Evolutionary conservation across 2,797 vertebrate genomes (phyloP).

Genomic region (Bryconaethiops microstoma): DNA sequence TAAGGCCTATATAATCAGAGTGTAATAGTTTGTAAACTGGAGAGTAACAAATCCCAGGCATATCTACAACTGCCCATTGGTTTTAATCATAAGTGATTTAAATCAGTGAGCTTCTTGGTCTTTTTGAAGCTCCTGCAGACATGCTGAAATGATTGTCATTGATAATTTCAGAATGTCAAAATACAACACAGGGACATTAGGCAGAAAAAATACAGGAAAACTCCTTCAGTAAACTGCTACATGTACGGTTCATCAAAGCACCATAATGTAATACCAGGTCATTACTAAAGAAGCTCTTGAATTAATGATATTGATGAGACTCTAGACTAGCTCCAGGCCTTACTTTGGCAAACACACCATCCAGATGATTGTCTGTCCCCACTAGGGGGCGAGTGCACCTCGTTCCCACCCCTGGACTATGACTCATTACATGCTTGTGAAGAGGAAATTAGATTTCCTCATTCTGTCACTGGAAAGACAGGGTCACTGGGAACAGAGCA

Average conservation of each 20-base stretch:
- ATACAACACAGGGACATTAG: not conserved
- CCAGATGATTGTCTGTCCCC: conserved; percentile 21
- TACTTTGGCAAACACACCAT: conserved; percentile 10
- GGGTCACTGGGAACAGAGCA: conserved; percentile 44
- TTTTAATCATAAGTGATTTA: not conserved
- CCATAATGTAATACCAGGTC: conserved; percentile 14
- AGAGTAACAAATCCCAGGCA: no score
- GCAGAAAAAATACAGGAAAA: not conserved
- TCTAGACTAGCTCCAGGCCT: conserved; percentile 1
- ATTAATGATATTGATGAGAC: conserved; percentile 4
- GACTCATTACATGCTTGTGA: conserved; percentile 47
- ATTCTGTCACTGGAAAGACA: conserved; percentile 54
- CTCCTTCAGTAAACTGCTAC: conserved; percentile 8
- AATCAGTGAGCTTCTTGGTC: not conserved
- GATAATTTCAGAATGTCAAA: no score
- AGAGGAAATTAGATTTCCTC: conserved; percentile 62
- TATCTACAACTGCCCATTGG: not conserved
- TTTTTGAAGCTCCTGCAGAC: no score
- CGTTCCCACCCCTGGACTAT: conserved; percentile 25
- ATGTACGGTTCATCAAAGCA: conserved; percentile 6
- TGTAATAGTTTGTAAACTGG: no score
- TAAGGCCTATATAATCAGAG: no score
- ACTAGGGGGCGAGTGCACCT: conserved; percentile 30
- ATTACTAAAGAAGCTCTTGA: conserved; percentile 2
- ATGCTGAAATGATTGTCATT: no score